Evolutionary conservation across 2,797 vertebrate genomes (phyloP).

Genomic region (Dromococcyx pavoninus): DNA sequence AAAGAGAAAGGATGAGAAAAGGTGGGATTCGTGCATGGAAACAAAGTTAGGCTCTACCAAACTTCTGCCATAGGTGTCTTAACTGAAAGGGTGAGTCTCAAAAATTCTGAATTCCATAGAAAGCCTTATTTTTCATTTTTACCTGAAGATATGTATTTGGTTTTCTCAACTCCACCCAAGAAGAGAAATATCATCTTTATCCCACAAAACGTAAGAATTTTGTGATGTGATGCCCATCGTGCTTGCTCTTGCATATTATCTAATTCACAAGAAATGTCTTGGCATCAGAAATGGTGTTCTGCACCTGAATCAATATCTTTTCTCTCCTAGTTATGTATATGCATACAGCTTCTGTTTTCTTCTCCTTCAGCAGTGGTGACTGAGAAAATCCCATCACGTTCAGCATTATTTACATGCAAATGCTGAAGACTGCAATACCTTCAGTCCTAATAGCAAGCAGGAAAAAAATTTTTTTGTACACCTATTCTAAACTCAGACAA

Average conservation of each 20-base stretch:
- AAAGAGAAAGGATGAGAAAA: neutral
- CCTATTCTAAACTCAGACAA: neutral
- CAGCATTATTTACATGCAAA: neutral
- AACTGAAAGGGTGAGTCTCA: neutral
- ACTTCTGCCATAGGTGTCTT: neutral
- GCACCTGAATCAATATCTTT: neutral
- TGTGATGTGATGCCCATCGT: neutral
- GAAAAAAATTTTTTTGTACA: neutral
- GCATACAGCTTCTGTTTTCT: neutral
- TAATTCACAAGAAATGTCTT: neutral
- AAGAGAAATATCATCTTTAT: neutral
- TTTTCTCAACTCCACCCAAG: neutral
- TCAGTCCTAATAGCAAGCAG: neutral
- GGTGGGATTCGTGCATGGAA: neutral
- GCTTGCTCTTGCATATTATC: neutral
- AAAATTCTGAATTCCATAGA: neutral
- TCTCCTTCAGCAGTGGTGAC: neutral
- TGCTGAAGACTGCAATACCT: neutral
- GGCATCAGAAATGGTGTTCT: neutral
- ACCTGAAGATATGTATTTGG: neutral
- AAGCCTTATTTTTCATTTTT: neutral
- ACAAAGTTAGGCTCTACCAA: neutral
- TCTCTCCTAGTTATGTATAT: neutral
- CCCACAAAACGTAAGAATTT: neutral
- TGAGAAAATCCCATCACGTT: neutral